These are phyloP conservation scores for Diploptera punctata DNA, from an alignment of 2,888 invertebrate species.

Conservation along the genomic window DNA sequence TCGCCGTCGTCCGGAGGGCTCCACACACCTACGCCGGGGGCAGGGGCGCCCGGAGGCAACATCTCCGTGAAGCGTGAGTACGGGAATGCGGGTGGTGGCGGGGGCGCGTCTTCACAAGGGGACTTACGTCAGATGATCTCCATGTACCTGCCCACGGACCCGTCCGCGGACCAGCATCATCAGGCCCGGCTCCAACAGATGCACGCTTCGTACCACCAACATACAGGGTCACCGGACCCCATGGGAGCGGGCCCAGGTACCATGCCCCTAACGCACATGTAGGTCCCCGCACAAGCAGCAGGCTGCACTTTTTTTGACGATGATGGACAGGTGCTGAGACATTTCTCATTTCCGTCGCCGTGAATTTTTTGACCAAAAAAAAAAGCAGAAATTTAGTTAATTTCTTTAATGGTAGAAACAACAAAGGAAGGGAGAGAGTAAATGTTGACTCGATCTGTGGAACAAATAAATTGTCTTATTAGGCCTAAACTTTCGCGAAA, in stretches of 20 bases:
- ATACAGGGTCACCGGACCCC: constrained; percentile 65
- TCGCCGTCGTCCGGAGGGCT: constrained; percentile 69
- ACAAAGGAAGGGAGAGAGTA: neutral
- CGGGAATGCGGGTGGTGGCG: constrained; percentile 50
- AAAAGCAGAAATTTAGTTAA: neutral
- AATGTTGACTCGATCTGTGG: neutral
- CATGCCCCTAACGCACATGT: constrained; percentile 70
- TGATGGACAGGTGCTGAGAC: constrained; percentile 26
- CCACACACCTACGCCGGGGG: constrained; percentile 50
- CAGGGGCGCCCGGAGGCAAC: constrained; percentile 50
- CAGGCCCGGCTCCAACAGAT: constrained; percentile 51
- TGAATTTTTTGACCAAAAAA: constrained; percentile 1
- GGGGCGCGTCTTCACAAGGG: constrained; percentile 60
- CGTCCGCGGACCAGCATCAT: constrained; percentile 60
- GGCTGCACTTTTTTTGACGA: neutral
- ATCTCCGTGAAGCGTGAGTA: constrained; percentile 73
- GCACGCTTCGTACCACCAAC: constrained; percentile 48
- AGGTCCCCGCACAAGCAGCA: constrained; percentile 48
- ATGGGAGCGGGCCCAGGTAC: constrained; percentile 64
- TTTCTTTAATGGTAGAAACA: neutral
- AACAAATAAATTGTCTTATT: neutral
- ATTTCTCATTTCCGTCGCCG: constrained; percentile 9
- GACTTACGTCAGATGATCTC: constrained; percentile 76
- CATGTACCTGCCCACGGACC: constrained; percentile 75
- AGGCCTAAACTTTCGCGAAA: constrained; percentile 13